Evolutionary conservation across 1,140 invertebrate species (phyloP), one percentile per base, ranked within the genome.

Genomic region (Drosophila repletoides): DNA sequence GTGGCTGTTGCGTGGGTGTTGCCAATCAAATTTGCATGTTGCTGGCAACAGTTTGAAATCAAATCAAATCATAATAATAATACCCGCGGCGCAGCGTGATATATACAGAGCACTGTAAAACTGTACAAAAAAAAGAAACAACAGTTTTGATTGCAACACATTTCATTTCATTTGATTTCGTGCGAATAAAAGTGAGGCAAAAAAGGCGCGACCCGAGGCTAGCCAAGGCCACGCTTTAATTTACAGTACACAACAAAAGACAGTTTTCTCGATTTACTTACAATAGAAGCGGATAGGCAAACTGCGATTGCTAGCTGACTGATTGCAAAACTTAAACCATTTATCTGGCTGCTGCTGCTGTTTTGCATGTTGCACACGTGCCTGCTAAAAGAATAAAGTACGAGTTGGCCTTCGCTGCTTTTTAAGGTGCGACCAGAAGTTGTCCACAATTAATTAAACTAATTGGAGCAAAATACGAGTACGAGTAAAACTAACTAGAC

Each of bases 21-120:
- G 80, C 80, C 74, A 84, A 84, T 83, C 79, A 65, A 74, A 79
- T 83, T 83, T 84, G 79, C 79, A 83, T 83, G 79, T 77, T 33
- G 45, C 67, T 72, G 77, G 77, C 72, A 80, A 80, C 59, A 75
- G 63, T 65, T n/a, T 61, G 66, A 83, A 80, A 81, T 76, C 76
- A 76, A 81, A 81, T 53, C 51, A 53, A n/a, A n/a, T 76, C 51
- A 76, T 56, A 72, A 76, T 56, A 52, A 24, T 60, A 80, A 73
- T 72, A 60, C 63, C 58, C 12, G 41, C 51, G 55, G 51, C 56
- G 33, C 64, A 61, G 65, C 65, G 59, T 63, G 65, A 40, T 68
- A 68, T 68, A 55, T 63, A 61, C 41, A 29, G 59, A 49, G 64
- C 56, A 60, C 49, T 40, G 17, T 7, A 40, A 52, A 26, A 69